These are phyloP conservation scores for Cossypha polioptera DNA, from an alignment of 2,797 vertebrate species.

Conservation along the genomic window DNA sequence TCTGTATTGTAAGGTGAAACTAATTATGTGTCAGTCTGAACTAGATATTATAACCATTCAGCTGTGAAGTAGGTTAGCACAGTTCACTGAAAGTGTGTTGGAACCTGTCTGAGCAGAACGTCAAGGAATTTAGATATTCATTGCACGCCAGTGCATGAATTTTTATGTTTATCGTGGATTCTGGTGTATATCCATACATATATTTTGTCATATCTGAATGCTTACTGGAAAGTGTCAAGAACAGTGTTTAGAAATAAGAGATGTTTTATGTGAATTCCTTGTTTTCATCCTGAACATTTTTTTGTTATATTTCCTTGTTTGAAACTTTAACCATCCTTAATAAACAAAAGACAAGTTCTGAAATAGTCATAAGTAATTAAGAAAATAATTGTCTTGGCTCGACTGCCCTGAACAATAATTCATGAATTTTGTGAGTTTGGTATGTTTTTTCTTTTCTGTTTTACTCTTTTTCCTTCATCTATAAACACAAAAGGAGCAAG, in stretches of 20 bases:
- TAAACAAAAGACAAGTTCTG: background rate
- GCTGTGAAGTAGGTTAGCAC: slow-evolving; percentile 15
- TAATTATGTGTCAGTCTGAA: slow-evolving; percentile 14
- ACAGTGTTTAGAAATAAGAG: background rate
- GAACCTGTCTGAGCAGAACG: background rate
- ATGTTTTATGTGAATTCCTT: background rate
- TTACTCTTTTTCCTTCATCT: background rate
- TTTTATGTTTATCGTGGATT: background rate
- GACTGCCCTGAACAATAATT: background rate
- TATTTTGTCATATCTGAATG: background rate
- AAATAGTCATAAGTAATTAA: background rate
- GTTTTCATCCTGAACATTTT: background rate
- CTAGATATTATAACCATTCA: background rate
- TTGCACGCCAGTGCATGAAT: background rate
- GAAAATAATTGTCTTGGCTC: background rate
- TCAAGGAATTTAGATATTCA: background rate
- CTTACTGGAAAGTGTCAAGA: background rate
- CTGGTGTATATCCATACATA: background rate
- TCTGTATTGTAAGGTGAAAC: slow-evolving; percentile 10
- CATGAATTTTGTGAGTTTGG: background rate
- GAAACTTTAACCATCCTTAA: background rate
- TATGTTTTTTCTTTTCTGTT: background rate
- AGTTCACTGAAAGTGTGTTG: slow-evolving; percentile 18
- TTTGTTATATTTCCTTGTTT: background rate
- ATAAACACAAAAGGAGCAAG: background rate